A percentile compares a stretch with the other conserved stretches of the same genome.
phyloP scores from a whole-genome alignment of 2,888 invertebrate genomes.

The Deilephila elpenor region DNA sequence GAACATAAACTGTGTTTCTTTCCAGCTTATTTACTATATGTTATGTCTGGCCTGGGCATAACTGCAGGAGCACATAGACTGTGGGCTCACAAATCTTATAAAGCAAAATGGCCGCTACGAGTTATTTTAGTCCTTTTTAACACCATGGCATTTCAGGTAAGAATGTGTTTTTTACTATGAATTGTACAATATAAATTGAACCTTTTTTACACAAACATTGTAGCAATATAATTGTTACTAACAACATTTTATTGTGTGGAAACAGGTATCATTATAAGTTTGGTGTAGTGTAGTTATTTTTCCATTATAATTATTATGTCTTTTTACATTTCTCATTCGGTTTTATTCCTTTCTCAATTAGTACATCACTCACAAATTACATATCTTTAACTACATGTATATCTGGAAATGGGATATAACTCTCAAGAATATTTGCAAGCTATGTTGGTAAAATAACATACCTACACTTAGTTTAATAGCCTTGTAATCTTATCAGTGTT shows the following conservation, averaged over 20 bases:
- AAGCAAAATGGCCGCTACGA: conserved; percentile 95
- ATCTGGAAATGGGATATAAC: too few species aligned
- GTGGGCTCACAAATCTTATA: conserved; percentile 98
- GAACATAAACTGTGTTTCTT: conserved; percentile 29
- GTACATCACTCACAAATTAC: too few species aligned
- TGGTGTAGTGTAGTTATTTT: not conserved
- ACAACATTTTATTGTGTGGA: too few species aligned
- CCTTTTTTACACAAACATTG: too few species aligned
- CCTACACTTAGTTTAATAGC: not conserved
- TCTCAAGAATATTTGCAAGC: too few species aligned
- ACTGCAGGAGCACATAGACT: conserved; percentile 98
- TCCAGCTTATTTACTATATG: conserved; percentile 89
- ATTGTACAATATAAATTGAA: not conserved
- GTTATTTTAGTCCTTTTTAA: conserved; percentile 92
- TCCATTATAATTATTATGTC: not conserved
- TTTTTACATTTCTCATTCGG: too few species aligned
- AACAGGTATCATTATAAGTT: too few species aligned
- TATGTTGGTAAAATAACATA: not conserved
- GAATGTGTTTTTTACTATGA: not conserved
- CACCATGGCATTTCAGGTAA: conserved; percentile 95
- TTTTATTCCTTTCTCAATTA: too few species aligned
- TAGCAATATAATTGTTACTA: too few species aligned
- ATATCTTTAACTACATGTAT: too few species aligned
- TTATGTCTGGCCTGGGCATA: conserved; percentile 94
- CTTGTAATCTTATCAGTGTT: conserved; percentile 5